Evolutionary conservation across 2,797 vertebrate genomes (phyloP).

Genomic region (Carapus acus): DNA sequence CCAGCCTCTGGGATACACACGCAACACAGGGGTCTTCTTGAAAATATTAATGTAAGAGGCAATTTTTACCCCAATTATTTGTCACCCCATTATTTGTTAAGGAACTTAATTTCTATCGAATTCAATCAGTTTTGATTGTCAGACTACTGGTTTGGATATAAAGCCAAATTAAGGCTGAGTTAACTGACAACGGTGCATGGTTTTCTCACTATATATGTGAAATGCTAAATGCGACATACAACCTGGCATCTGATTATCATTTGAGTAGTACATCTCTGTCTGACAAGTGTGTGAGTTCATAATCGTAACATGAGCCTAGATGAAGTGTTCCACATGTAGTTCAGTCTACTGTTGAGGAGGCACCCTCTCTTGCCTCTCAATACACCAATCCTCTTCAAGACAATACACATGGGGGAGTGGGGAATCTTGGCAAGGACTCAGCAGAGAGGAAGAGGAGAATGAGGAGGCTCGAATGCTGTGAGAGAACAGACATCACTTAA

Average conservation of each 20-base stretch:
- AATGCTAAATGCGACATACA: too few species aligned
- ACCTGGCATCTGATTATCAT: constrained; percentile 12
- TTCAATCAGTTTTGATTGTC: constrained; percentile 15
- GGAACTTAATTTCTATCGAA: constrained; percentile 13
- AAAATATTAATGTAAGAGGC: too few species aligned
- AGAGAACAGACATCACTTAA: constrained; percentile 64
- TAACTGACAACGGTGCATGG: constrained; percentile 9
- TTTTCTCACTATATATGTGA: constrained; percentile 8
- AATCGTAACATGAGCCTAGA: constrained; percentile 56
- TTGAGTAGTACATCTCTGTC: constrained; percentile 17
- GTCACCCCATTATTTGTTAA: constrained; percentile 17
- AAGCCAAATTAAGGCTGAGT: constrained; percentile 23
- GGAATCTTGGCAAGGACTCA: constrained; percentile 51
- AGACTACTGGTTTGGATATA: constrained; percentile 13
- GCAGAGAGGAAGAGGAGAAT: constrained; percentile 52
- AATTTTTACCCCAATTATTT: constrained; percentile 13
- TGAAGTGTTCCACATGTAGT: constrained; percentile 69
- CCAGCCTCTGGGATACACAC: too few species aligned
- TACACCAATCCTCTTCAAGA: constrained; percentile 55
- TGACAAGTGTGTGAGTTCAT: constrained; percentile 46
- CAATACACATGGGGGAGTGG: constrained; percentile 47
- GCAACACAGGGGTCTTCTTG: too few species aligned
- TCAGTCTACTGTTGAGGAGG: constrained; percentile 60
- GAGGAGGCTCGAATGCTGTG: constrained; percentile 53
- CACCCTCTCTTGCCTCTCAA: constrained; percentile 40